These are phyloP conservation scores for Stenoptilia bipunctidactyla DNA, from an alignment of 2,888 invertebrate species.

Conservation along the genomic window DNA sequence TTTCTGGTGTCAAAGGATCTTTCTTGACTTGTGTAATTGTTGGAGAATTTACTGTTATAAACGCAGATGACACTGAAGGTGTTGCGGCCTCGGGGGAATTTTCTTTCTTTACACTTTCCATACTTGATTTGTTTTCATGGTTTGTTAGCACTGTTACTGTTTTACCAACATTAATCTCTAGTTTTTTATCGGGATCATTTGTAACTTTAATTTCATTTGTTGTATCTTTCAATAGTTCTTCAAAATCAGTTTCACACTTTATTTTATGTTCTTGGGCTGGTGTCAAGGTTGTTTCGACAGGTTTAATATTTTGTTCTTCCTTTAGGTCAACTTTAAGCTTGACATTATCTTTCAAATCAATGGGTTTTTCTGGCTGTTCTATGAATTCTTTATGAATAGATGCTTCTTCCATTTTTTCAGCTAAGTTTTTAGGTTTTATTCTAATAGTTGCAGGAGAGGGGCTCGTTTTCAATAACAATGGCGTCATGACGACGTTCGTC, in stretches of 20 bases:
- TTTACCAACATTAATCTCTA: conserved; percentile 48
- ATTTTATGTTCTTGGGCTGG: conserved; percentile 7
- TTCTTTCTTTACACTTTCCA: conserved; percentile 16
- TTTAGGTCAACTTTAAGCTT: neutral
- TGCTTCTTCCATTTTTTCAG: conserved; percentile 22
- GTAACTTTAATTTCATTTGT: conserved; percentile 61
- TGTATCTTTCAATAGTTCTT: conserved; percentile 60
- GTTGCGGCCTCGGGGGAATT: conserved; percentile 9
- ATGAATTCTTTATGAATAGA: conserved; percentile 19
- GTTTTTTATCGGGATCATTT: conserved; percentile 50
- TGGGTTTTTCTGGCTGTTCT: conserved; percentile 18
- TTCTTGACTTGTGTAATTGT: neutral
- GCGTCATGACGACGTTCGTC: conserved; percentile 46
- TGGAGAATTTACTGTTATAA: neutral
- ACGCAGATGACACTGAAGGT: conserved; percentile 4
- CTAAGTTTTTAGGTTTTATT: conserved; percentile 34
- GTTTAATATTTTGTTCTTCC: neutral
- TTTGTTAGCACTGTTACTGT: conserved; percentile 32
- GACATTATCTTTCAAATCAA: conserved; percentile 15
- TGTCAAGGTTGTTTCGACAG: neutral
- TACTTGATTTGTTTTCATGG: conserved; percentile 22
- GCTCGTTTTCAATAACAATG: conserved; percentile 42
- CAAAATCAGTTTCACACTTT: conserved; percentile 63
- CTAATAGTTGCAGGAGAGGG: conserved; percentile 28
- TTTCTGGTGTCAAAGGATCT: conserved; percentile 8